phyloP scores from a whole-genome alignment of 2,113 vertebrate species.

The Amblyornis subalaris region DNA sequence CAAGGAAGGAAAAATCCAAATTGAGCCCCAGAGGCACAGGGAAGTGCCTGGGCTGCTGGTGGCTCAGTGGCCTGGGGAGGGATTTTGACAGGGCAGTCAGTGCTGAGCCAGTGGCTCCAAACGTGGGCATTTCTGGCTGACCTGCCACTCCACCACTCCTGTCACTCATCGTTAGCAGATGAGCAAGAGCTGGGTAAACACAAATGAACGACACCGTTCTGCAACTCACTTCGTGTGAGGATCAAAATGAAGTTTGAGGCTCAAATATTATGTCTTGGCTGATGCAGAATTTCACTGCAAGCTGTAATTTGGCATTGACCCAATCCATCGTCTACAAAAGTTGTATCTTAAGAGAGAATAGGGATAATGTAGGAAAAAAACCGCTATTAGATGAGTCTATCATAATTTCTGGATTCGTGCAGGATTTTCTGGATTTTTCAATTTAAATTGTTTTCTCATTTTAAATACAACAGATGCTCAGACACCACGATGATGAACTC shows the following conservation, averaged over 20 bases:
- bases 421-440: constrained; percentile 39
- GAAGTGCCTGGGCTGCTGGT: neutral
- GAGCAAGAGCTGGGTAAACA: neutral
- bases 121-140: neutral
- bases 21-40: neutral
- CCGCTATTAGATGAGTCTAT: neutral
- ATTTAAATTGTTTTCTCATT: constrained; percentile 18
- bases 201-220: neutral
- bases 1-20: neutral
- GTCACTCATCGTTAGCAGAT: neutral
- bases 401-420: neutral
- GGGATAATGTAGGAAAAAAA: neutral
- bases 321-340: neutral
- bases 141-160: neutral
- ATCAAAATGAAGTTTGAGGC: neutral
- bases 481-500: neutral
- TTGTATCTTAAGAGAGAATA: neutral
- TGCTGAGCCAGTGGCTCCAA: neutral
- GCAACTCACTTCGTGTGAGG: neutral
- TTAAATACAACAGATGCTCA: constrained; percentile 45
- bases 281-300: neutral
- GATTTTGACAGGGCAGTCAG: neutral
- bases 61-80: neutral
- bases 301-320: constrained; percentile 1
- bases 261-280: constrained; percentile 1